Conservation (phyloP, 2,113 vertebrate genomes). For the Phrynosoma platyrhinos region DNA sequence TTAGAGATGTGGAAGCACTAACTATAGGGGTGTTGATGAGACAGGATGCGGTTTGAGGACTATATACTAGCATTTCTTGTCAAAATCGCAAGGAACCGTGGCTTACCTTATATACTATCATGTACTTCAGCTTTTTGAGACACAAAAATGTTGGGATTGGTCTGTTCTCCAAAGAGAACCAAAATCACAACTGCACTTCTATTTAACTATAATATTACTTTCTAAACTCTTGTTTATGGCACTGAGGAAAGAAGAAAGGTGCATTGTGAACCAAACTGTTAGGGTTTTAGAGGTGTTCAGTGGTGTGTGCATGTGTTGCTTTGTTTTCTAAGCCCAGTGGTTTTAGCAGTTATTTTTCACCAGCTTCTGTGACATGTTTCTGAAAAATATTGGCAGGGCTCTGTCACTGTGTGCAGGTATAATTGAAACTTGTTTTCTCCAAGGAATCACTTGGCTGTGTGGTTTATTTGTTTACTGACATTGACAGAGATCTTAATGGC, state of each 20-base stretch:
- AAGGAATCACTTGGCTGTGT: constrained; percentile 70
- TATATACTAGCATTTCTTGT: not conserved
- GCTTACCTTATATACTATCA: no score
- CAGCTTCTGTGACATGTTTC: constrained; percentile 66
- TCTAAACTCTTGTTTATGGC: not conserved
- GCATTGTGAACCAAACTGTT: constrained; percentile 39
- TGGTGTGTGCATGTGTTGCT: not conserved
- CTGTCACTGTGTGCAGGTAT: constrained; percentile 68
- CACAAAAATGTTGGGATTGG: not conserved
- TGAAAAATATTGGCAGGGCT: constrained; percentile 73
- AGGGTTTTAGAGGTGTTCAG: not conserved
- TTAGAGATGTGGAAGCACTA: no score
- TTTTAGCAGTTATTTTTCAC: constrained; percentile 65
- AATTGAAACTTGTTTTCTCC: constrained; percentile 76
- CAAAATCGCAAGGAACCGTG: not conserved
- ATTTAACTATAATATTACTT: not conserved
- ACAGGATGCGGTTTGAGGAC: not conserved
- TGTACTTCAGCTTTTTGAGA: not conserved
- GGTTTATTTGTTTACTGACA: constrained; percentile 78
- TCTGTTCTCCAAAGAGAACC: constrained; percentile 22
- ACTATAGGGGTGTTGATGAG: not conserved
- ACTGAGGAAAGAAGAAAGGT: constrained; percentile 15
- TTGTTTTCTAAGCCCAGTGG: constrained; percentile 42
- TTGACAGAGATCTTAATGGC: constrained; percentile 75
- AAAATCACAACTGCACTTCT: fast-evolving